Evolutionary conservation across 2,113 vertebrate genomes (phyloP).

Genomic region (Atlantisia rogersi): DNA sequence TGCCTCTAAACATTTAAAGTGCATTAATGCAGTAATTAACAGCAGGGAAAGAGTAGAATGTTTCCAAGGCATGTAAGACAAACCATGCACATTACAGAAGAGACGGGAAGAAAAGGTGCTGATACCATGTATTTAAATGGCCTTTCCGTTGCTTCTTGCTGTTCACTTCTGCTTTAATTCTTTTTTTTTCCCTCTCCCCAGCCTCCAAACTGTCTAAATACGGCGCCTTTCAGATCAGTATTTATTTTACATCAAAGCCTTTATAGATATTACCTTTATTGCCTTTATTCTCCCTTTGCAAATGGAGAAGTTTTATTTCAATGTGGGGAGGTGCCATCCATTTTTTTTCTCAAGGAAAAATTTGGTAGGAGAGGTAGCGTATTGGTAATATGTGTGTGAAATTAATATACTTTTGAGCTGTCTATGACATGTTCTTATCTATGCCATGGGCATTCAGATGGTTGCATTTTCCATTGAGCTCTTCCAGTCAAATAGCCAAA

Average conservation of each 20-base stretch:
- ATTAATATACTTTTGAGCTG: not conserved
- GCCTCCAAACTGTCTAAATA: not conserved
- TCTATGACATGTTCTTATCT: not conserved
- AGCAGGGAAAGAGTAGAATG: not conserved
- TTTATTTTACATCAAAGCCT: not conserved
- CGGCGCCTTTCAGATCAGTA: not conserved
- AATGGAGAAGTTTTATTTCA: not conserved
- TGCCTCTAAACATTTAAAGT: constrained; percentile 2
- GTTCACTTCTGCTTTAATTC: not conserved
- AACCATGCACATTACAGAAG: constrained; percentile 16
- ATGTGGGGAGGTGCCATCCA: not conserved
- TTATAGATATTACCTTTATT: not conserved
- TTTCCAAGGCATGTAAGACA: not conserved
- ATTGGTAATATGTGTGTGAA: not conserved
- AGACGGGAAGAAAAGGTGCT: constrained; percentile 19
- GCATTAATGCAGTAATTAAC: constrained; percentile 63
- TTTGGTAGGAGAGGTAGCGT: not conserved
- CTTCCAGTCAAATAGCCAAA: not conserved
- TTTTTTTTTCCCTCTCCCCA: not conserved
- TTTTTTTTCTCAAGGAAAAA: not conserved
- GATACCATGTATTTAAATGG: constrained; percentile 3
- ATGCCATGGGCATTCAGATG: not conserved
- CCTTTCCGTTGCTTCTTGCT: not conserved
- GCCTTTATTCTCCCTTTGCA: not conserved
- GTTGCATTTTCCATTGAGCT: not conserved